Percentiles rank a stretch among this genome's conserved stretches.
Conservation (phyloP, 1,140 invertebrate species). For the Euschistus heros region DNA sequence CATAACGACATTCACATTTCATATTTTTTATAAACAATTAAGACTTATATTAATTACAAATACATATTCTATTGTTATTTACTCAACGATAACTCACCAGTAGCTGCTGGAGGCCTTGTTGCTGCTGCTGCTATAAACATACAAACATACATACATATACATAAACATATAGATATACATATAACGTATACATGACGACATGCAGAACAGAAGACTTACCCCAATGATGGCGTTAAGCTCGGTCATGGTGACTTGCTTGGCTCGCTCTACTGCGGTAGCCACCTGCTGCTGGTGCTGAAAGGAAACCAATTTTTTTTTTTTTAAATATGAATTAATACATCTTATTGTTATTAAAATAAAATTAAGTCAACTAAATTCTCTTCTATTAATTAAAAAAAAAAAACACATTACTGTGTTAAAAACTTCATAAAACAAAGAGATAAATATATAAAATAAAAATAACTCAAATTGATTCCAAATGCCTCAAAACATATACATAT, state of each 20-base stretch:
- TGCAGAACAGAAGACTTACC: conserved; percentile 49
- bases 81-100: conserved; percentile 29
- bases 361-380: no score
- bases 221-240: conserved; percentile 92
- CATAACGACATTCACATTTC: no score
- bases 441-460: no score
- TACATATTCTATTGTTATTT: neutral
- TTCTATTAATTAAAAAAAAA: no score
- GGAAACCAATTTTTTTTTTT: neutral
- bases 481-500: no score
- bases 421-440: no score
- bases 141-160: conserved; percentile 15
- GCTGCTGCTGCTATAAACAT: conserved; percentile 31
- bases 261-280: conserved; percentile 92
- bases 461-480: no score
- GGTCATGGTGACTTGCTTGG: conserved; percentile 98
- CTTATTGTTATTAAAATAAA: no score
- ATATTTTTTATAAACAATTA: neutral
- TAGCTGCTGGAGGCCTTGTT: conserved; percentile 33
- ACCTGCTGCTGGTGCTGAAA: conserved; percentile 90
- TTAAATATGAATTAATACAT: no score
- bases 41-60: conserved; percentile 5
- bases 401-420: no score
- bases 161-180: neutral
- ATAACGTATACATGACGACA: no score